These are phyloP conservation scores for Pan troglodytes DNA, from an alignment of 2,113 vertebrate genomes.

Conservation along the genomic window NHGRI_mPanTro3-v2.1_pri NC_072402.2:154784501-154785000, in stretches of 20 bases:
- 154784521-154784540: background rate
- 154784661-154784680: background rate
- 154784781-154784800: conserved; percentile 11
- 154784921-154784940: background rate
- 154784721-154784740: background rate
- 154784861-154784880: background rate
- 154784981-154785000: background rate
- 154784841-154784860: background rate
- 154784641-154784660: background rate
- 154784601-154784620: background rate
- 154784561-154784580: background rate
- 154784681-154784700: background rate
- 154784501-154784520: background rate
- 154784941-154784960: background rate
- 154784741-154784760: conserved; percentile 63
- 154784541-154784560: background rate
- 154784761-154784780: conserved; percentile 38
- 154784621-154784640: background rate
- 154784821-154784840: background rate
- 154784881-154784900: background rate
- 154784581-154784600: background rate
- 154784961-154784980: background rate
- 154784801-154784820: conserved; percentile 15
- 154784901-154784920: conserved; percentile 49
- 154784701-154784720: background rate